Conservation (phyloP, 2,888 invertebrate genomes). For the Aporophyla lueneburgensis region DNA sequence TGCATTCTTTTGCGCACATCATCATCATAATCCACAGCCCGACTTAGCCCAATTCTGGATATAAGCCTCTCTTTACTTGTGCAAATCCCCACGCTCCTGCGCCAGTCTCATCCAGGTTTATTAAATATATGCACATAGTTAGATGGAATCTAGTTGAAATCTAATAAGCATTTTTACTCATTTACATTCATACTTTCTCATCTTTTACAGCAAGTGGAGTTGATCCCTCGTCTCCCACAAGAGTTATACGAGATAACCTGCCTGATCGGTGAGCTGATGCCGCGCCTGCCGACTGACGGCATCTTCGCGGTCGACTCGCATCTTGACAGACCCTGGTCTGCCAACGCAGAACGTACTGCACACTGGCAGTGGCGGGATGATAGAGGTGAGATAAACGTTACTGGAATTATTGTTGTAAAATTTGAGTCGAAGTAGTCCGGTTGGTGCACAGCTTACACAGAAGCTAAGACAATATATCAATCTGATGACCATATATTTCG, state of each 20-base stretch:
- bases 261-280: constrained; percentile 99
- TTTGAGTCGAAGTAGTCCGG: neutral
- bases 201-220: constrained; percentile 92
- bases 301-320: constrained; percentile 98
- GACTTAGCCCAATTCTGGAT: too few relatives aligned
- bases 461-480: too few relatives aligned
- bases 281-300: constrained; percentile 98
- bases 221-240: constrained; percentile 97
- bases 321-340: constrained; percentile 94
- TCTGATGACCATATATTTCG: neutral
- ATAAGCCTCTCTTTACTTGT: too few relatives aligned
- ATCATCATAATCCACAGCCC: too few relatives aligned
- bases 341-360: constrained; percentile 96
- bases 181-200: neutral
- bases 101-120: too few relatives aligned
- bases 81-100: too few relatives aligned
- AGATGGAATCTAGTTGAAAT: neutral
- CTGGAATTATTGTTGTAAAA: neutral
- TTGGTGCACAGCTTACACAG: neutral
- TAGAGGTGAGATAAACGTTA: constrained; percentile 90
- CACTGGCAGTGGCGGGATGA: constrained; percentile 99
- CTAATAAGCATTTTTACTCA: neutral
- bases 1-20: too few relatives aligned
- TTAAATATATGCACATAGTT: neutral
- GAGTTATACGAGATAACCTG: constrained; percentile 99